phyloP scores from a whole-genome alignment of 2,113 vertebrate species.

The Rhynchomys soricoides region DNA sequence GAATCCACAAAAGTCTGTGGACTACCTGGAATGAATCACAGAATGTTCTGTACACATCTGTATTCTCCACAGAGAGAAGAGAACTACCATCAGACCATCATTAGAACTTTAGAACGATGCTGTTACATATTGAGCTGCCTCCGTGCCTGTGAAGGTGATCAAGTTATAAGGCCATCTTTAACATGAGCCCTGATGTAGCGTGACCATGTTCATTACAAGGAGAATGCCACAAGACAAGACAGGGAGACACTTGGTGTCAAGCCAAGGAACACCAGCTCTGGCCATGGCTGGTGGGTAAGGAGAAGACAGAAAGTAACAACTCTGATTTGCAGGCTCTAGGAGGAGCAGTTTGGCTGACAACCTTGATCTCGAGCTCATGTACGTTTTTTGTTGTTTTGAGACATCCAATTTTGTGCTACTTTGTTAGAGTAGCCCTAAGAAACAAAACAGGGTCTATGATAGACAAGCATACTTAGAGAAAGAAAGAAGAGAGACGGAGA shows the following conservation, averaged over 20 bases:
- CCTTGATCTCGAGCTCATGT: not conserved
- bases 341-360: not conserved
- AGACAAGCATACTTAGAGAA: not conserved
- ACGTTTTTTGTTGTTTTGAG: not conserved
- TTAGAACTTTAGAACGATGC: not conserved
- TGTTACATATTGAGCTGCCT: not conserved
- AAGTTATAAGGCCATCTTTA: not conserved
- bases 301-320: not conserved
- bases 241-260: not conserved
- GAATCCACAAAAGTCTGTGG: not conserved
- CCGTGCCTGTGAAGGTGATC: not conserved
- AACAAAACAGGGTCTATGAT: not conserved
- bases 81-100: not conserved
- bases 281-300: not conserved
- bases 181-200: not conserved
- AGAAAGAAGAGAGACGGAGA: not conserved
- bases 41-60: not conserved
- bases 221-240: not conserved
- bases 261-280: not conserved
- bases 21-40: not conserved
- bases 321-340: not conserved
- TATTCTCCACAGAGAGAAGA: not conserved
- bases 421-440: not conserved
- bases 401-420: not conserved
- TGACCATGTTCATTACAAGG: not conserved